phyloP scores from a whole-genome alignment of 2,888 invertebrate species.

The Drosophila emarginata region DNA sequence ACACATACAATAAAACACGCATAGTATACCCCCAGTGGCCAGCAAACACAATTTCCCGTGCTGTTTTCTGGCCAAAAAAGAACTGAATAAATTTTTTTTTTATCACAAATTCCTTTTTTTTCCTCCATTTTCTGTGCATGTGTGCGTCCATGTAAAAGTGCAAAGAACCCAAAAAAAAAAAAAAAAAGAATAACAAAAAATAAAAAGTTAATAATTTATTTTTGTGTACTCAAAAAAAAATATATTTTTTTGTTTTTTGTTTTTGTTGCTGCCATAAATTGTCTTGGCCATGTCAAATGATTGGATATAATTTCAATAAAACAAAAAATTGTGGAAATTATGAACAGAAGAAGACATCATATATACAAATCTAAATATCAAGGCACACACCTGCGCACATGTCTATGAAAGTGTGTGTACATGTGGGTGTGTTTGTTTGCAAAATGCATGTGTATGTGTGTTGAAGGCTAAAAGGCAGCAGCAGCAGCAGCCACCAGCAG shows the following conservation, averaged over 20 bases:
- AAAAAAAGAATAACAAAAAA: not conserved
- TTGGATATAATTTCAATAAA: not conserved
- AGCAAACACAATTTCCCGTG: slow-evolving; percentile 70
- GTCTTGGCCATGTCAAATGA: slow-evolving; percentile 25
- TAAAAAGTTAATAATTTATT: not conserved
- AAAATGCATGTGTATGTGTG: slow-evolving; percentile 52
- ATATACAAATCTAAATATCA: slow-evolving; percentile 59
- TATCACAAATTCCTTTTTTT: slow-evolving; percentile 15
- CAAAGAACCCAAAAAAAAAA: not conserved
- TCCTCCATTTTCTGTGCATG: slow-evolving; percentile 3
- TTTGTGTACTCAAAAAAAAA: slow-evolving; percentile 6
- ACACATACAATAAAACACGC: slow-evolving; percentile 21
- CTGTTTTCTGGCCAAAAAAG: slow-evolving; percentile 42
- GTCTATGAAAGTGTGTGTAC: slow-evolving; percentile 39
- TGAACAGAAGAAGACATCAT: slow-evolving; percentile 58
- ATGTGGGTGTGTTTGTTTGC: slow-evolving; percentile 24
- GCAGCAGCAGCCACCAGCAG: slow-evolving; percentile 27
- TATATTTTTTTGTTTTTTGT: slow-evolving; percentile 9
- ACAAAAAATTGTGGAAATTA: slow-evolving; percentile 37
- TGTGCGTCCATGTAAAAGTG: not conserved
- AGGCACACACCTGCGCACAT: slow-evolving; percentile 75
- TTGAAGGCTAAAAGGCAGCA: slow-evolving; percentile 66
- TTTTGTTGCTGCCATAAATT: not conserved
- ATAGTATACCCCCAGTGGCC: slow-evolving; percentile 33
- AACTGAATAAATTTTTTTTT: slow-evolving; percentile 25